Evolutionary conservation across 1,140 invertebrate genomes (phyloP).

Genomic region (Medauroidea extradentata): DNA sequence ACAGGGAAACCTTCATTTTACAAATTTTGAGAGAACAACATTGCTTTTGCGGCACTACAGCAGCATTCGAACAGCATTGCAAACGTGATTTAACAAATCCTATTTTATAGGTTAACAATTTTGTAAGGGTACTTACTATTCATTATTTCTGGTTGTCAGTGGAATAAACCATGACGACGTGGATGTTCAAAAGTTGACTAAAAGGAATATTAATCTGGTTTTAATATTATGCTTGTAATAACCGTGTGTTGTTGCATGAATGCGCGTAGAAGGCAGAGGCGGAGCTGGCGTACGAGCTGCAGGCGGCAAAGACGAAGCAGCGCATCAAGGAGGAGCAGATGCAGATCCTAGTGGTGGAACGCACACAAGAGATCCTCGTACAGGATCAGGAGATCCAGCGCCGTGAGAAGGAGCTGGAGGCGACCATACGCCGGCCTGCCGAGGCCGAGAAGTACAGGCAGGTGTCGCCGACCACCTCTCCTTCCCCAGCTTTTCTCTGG

Average conservation of each 20-base stretch:
- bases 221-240: not conserved
- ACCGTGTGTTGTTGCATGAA: not conserved
- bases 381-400: conserved; percentile 86
- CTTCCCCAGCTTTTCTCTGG: no score
- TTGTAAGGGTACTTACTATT: no score
- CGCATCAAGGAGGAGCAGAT: conserved; percentile 95
- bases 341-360: conserved; percentile 92
- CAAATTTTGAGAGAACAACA: no score
- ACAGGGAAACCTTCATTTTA: no score
- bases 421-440: conserved; percentile 83
- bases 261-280: conserved; percentile 74
- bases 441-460: conserved; percentile 87
- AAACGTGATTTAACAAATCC: no score
- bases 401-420: conserved; percentile 82
- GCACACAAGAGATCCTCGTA: conserved; percentile 86
- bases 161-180: no score
- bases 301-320: conserved; percentile 94
- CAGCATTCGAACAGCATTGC: no score
- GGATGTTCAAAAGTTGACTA: no score
- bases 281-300: conserved; percentile 89
- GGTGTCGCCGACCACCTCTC: not conserved
- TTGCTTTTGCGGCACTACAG: no score
- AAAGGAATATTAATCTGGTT: no score
- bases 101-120: no score
- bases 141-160: no score